phyloP scores from a whole-genome alignment of 1,140 invertebrate species.

The Drosophila persimilis region DNA sequence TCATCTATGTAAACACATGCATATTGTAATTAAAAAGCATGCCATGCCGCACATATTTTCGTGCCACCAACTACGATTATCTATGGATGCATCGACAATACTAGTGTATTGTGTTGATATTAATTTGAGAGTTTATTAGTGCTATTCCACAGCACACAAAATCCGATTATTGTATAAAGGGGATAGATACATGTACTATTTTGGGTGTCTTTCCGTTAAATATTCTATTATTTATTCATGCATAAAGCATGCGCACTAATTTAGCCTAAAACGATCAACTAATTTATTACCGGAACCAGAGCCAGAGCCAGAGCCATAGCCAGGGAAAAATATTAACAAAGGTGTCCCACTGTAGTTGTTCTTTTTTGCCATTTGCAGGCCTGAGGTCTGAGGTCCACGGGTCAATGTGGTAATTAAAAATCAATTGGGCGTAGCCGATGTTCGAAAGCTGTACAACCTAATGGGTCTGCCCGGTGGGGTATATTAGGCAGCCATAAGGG shows the following conservation, averaged over 20 bases:
- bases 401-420: conserved; percentile 75
- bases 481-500: neutral
- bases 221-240: conserved; percentile 63
- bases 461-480: neutral
- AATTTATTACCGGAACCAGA: conserved; percentile 53
- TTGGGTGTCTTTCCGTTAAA: conserved; percentile 20
- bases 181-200: conserved; percentile 5
- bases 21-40: conserved; percentile 56
- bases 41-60: conserved; percentile 11
- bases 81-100: conserved; percentile 29
- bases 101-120: conserved; percentile 51
- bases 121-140: conserved; percentile 68
- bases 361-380: conserved; percentile 8
- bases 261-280: conserved; percentile 62
- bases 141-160: conserved; percentile 25
- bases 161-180: conserved; percentile 9
- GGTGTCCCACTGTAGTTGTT: conserved; percentile 21
- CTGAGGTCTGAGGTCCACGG: conserved; percentile 38
- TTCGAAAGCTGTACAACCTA: neutral
- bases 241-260: conserved; percentile 61
- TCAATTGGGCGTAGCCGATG: conserved; percentile 65
- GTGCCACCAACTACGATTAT: conserved; percentile 3
- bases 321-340: conserved; percentile 49
- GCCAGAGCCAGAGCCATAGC: conserved; percentile 17
- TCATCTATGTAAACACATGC: conserved; percentile 25